Evolutionary conservation across 2,797 vertebrate species (phyloP).

Genomic region (Molothrus ater): DNA sequence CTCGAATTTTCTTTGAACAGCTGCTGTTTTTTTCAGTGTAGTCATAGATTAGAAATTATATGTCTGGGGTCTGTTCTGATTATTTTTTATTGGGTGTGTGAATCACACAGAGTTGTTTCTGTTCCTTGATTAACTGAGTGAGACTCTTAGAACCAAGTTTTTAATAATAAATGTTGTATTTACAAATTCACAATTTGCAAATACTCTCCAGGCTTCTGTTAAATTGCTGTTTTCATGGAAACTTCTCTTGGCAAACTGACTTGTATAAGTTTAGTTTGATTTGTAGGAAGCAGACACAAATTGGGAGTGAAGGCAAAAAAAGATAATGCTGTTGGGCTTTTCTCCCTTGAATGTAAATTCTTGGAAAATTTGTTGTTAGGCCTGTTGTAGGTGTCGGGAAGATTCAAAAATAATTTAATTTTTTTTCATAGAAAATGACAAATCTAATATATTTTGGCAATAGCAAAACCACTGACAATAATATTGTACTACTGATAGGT

Average conservation of each 20-base stretch:
- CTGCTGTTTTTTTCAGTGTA: neutral
- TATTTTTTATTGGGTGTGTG: constrained; percentile 22
- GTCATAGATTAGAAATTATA: constrained; percentile 39
- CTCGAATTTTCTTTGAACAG: constrained; percentile 5
- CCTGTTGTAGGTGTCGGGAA: neutral
- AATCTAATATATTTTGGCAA: neutral
- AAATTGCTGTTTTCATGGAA: constrained; percentile 36
- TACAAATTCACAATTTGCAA: constrained; percentile 58
- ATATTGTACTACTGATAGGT: neutral
- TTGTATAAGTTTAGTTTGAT: neutral
- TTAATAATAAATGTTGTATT: constrained; percentile 64
- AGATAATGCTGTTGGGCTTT: neutral
- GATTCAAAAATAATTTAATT: neutral
- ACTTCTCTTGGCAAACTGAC: neutral
- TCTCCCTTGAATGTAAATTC: neutral
- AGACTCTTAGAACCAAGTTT: neutral
- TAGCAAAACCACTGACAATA: neutral
- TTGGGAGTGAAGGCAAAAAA: neutral
- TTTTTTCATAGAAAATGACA: neutral
- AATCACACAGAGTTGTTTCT: constrained; percentile 37
- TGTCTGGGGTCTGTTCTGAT: constrained; percentile 9
- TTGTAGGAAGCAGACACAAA: neutral
- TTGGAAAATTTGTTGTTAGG: neutral
- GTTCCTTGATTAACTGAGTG: constrained; percentile 44
- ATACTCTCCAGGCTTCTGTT: constrained; percentile 33